Evolutionary conservation across 2,888 invertebrate genomes (phyloP).

Genomic region (Tricholauxania praeusta): DNA sequence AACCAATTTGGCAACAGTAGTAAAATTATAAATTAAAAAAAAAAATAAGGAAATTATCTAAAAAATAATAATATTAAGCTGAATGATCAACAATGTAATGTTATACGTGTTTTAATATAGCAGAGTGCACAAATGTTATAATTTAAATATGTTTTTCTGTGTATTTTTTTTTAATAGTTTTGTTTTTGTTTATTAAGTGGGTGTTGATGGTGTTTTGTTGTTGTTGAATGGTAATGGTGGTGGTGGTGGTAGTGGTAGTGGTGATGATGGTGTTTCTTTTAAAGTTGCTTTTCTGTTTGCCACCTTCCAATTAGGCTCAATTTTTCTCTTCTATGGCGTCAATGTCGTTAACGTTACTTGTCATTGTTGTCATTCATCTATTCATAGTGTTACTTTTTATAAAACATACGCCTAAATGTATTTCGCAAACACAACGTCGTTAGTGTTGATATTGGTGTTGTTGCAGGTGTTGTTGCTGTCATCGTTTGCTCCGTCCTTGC

Average conservation of each 20-base stretch:
- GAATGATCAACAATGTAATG: slow-evolving; percentile 21
- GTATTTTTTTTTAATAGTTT: slow-evolving; percentile 3
- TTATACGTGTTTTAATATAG: neutral
- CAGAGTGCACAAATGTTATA: slow-evolving; percentile 10
- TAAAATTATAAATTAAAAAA: slow-evolving; percentile 19
- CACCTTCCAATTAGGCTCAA: neutral
- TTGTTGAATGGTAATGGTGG: slow-evolving; percentile 8
- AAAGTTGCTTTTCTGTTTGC: neutral
- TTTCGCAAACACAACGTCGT: slow-evolving; percentile 61
- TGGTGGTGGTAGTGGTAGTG: neutral
- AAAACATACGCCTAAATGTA: slow-evolving; percentile 62
- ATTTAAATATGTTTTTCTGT: slow-evolving; percentile 21
- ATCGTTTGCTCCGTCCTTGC: slow-evolving; percentile 47
- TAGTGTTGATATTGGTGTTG: slow-evolving; percentile 44
- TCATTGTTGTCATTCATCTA: slow-evolving; percentile 54
- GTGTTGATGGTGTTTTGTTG: neutral
- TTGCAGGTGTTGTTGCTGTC: slow-evolving; percentile 44
- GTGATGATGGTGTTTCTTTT: neutral
- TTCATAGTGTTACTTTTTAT: slow-evolving; percentile 48
- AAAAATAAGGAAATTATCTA: slow-evolving; percentile 1
- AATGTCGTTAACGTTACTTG: slow-evolving; percentile 50
- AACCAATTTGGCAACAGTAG: slow-evolving; percentile 11
- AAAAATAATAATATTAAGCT: no score
- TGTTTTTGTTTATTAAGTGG: slow-evolving; percentile 6
- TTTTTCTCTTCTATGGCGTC: slow-evolving; percentile 36